Conservation (phyloP, 2,797 vertebrate species). For the Poecilia wingei region DNA sequence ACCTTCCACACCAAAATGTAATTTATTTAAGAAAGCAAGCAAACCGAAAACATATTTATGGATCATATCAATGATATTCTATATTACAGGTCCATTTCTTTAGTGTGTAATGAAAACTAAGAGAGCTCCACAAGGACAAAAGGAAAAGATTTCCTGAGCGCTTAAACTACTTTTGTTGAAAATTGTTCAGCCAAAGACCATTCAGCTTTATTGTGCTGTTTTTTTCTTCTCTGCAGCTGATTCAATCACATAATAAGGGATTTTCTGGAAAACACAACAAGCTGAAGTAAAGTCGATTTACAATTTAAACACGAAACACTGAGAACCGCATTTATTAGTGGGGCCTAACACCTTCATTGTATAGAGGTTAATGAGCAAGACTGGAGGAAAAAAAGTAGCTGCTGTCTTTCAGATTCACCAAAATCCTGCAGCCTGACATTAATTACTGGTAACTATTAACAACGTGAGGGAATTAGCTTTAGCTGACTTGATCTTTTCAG, state of each 20-base stretch:
- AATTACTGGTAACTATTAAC: not conserved
- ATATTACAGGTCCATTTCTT: not conserved
- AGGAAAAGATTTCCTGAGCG: not conserved
- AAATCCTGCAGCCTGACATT: conserved; percentile 5
- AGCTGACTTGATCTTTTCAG: not conserved
- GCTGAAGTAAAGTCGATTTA: conserved; percentile 57
- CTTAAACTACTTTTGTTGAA: conserved; percentile 9
- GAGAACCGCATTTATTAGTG: conserved; percentile 66
- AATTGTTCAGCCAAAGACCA: conserved; percentile 36
- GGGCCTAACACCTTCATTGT: conserved; percentile 47
- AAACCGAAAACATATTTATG: not conserved
- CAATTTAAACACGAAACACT: conserved; percentile 59
- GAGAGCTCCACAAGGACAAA: not conserved
- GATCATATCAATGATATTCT: not conserved
- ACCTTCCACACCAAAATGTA: not conserved
- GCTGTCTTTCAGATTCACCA: conserved; percentile 29
- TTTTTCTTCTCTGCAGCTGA: conserved; percentile 32
- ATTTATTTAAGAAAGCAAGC: not conserved
- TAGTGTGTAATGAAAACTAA: not conserved
- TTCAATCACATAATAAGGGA: conserved; percentile 59
- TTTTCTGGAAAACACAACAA: conserved; percentile 45
- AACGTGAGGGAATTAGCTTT: not conserved
- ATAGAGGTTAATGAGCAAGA: conserved; percentile 59
- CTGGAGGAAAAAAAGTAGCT: conserved; percentile 3
- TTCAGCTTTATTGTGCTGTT: conserved; percentile 21